Base-by-base conservation (phyloP, 2,797 vertebrate species). In the Rallus crepitans region DNA sequence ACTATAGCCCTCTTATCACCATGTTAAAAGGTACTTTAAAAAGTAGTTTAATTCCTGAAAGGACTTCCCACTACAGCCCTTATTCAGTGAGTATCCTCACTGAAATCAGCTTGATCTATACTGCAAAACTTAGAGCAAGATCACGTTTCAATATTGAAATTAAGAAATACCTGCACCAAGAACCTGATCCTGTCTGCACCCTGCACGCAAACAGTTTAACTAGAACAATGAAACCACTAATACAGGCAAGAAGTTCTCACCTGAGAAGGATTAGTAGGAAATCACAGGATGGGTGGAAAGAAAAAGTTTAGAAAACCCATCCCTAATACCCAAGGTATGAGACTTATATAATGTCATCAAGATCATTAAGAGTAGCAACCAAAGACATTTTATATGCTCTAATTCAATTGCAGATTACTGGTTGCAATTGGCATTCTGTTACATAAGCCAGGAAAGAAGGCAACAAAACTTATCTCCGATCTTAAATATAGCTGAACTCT, bases 291-390 rank as follows among this genome's bases (percentile, higher is more conserved):
- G 48, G 12, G 42, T 8, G 42, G 42, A 25, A 31, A 83, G 73
- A 73, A 75, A 80, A 15, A 42, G 28, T 66, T 73, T 53, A 82
- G 48, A 87, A 94, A 96, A 97, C 66, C 57, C 75, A 81, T 77
- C 87, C 23, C 37, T 93, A 91, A 89, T 78, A 53, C 69, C 39
- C 33, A 91, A 82, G 66, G 28, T 82, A 89, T 69, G 56, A 92
- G 60, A 66, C 30, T 37, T 71, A 23, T 57, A 61, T 50, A 87
- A 91, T 16, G 6, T 79, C 60, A 90, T 42, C 35, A 80, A 78
- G 50, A 85, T 12, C 37, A 42, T 31, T 72, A 75, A 72, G 13
- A 94, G n/a, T 35, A 90, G 61, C 57, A 81, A 27, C 9, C 33
- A 81, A 78, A 78, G 66, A 69, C 25, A 76, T 19, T 11, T 48